Conservation (phyloP, 2,797 vertebrate species). For the Leptoclinus maculatus region DNA sequence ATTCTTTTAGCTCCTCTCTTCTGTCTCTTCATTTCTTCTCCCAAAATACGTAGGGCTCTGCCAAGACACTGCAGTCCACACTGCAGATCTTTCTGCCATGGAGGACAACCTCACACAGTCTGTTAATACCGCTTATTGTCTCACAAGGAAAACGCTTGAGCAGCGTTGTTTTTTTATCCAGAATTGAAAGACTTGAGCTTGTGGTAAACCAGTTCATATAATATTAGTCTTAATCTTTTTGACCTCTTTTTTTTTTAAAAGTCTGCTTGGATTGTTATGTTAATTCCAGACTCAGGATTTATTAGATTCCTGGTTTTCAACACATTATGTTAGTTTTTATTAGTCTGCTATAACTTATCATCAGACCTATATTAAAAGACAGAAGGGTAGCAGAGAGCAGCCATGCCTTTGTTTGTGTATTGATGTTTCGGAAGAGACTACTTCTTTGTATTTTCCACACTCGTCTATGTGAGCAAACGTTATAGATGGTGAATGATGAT, state of each 20-base stretch:
- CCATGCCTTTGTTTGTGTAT: too few species aligned
- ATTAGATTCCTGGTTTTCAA: too few species aligned
- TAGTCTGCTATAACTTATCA: background rate
- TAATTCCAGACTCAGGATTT: background rate
- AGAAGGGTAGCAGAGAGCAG: background rate
- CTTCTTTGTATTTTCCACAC: background rate
- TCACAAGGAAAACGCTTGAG: conserved; percentile 16
- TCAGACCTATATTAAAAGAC: background rate
- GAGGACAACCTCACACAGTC: conserved; percentile 60
- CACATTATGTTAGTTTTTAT: background rate
- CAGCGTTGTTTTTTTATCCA: conserved; percentile 2
- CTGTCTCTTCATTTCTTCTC: conserved; percentile 54
- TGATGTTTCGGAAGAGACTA: background rate
- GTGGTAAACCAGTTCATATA: background rate
- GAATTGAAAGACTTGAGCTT: conserved; percentile 15
- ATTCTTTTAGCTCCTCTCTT: conserved; percentile 70
- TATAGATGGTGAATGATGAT: too few species aligned
- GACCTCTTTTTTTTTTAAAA: background rate
- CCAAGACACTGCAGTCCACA: conserved; percentile 68
- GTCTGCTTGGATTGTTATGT: background rate
- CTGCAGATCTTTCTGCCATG: conserved; percentile 66
- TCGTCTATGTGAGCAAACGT: background rate
- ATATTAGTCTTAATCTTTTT: background rate
- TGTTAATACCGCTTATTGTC: conserved; percentile 45
- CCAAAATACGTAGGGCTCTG: conserved; percentile 52